These are phyloP conservation scores for Pelobates cultripes DNA, from an alignment of 2,797 vertebrate genomes.

Conservation along the genomic window DNA sequence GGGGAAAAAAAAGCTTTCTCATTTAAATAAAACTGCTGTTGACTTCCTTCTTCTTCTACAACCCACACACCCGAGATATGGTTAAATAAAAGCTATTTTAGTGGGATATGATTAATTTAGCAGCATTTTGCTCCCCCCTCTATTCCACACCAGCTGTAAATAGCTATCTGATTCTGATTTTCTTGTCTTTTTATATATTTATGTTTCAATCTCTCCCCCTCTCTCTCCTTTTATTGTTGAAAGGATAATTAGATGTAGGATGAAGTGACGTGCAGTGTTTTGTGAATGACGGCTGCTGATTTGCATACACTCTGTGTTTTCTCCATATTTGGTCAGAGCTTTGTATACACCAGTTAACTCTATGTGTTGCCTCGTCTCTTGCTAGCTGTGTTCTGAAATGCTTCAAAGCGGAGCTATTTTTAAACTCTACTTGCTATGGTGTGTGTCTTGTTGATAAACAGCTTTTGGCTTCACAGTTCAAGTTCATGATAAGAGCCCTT, in stretches of 20 bases:
- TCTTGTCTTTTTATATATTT: conserved; percentile 54
- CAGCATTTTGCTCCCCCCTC: conserved; percentile 31
- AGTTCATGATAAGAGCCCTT: conserved; percentile 33
- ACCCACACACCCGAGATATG: conserved; percentile 45
- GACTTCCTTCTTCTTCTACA: conserved; percentile 17
- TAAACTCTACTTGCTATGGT: conserved; percentile 33
- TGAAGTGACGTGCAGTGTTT: conserved; percentile 53
- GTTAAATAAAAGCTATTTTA: conserved; percentile 44
- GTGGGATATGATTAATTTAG: conserved; percentile 54
- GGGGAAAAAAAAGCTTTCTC: neutral
- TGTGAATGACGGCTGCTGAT: conserved; percentile 55
- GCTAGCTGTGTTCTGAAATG: conserved; percentile 36
- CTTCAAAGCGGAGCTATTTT: conserved; percentile 52
- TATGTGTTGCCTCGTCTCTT: conserved; percentile 28
- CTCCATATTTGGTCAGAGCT: conserved; percentile 56
- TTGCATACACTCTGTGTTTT: conserved; percentile 54
- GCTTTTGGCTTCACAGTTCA: conserved; percentile 40
- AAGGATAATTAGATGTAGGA: conserved; percentile 55
- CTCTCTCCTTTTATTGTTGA: conserved; percentile 53
- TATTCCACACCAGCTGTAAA: conserved; percentile 42
- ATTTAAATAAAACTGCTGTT: conserved; percentile 44
- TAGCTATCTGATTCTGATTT: conserved; percentile 53
- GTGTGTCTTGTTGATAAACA: conserved; percentile 49
- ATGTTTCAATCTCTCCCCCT: conserved; percentile 37
- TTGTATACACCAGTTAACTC: conserved; percentile 54